Conservation (phyloP, 1,140 invertebrate genomes). For the Rhopalosiphum padi region DNA sequence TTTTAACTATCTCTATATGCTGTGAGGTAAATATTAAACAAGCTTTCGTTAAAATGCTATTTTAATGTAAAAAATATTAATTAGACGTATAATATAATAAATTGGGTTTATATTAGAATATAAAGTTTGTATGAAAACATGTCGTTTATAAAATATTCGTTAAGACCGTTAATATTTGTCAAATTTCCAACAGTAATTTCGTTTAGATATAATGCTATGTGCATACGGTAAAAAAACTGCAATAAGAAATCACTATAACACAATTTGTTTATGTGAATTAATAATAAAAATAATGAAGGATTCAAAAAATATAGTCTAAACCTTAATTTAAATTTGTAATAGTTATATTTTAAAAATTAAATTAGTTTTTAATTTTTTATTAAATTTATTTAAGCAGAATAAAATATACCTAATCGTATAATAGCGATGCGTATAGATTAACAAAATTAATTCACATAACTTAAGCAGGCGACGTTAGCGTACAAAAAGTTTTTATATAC, state of each 20-base stretch:
- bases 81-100: not conserved
- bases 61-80: not conserved
- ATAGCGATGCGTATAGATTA: not conserved
- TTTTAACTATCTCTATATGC: not conserved
- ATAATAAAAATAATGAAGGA: not conserved
- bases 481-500: not conserved
- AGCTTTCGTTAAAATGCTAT: not conserved
- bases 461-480: not conserved
- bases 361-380: not conserved
- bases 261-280: not conserved
- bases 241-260: not conserved
- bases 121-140: not conserved
- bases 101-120: not conserved
- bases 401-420: not conserved
- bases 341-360: not conserved
- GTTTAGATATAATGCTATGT: not conserved
- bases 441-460: not conserved
- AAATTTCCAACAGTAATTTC: not conserved
- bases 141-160: not conserved
- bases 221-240: not conserved
- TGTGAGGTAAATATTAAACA: not conserved
- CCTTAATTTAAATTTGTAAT: not conserved
- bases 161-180: not conserved
- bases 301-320: not conserved
- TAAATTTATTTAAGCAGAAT: not conserved